Percentiles rank a stretch among this genome's conserved stretches.
Evolutionary conservation across 2,888 invertebrate genomes (phyloP).

Genomic region (Coremacera marginata): DNA sequence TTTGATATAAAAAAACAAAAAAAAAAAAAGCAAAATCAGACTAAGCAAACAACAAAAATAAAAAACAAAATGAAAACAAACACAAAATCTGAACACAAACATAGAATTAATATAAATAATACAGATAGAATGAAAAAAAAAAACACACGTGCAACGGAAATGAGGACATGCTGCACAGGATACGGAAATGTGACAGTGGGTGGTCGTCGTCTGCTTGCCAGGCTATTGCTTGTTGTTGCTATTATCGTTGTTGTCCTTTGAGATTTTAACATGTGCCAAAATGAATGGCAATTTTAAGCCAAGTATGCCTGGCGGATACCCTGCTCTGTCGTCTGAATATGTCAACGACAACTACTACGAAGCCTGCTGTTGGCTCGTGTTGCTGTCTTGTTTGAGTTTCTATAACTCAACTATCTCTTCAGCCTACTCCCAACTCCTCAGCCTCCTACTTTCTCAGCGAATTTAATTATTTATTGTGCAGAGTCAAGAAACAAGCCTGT

Average conservation of each 20-base stretch:
- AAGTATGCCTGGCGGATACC: too few relatives aligned
- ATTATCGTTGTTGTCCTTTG: neutral
- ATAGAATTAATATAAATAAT: neutral
- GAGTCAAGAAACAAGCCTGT: neutral
- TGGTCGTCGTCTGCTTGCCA: neutral
- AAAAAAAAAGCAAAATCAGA: neutral
- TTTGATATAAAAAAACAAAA: neutral
- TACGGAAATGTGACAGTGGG: neutral
- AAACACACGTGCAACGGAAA: neutral
- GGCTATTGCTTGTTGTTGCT: neutral
- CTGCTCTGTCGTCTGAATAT: too few relatives aligned
- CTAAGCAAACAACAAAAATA: neutral
- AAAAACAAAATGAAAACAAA: neutral
- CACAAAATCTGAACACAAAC: neutral
- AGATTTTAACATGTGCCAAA: constrained; percentile 6
- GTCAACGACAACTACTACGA: too few relatives aligned
- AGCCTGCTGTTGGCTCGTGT: too few relatives aligned
- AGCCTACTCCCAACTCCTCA: too few relatives aligned
- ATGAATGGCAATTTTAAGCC: neutral
- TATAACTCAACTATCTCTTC: too few relatives aligned
- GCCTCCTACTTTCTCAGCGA: neutral
- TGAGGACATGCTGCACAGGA: too few relatives aligned
- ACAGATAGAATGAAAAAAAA: neutral
- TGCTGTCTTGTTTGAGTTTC: neutral
- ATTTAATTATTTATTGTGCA: constrained; percentile 21